phyloP scores from a whole-genome alignment of 2,113 vertebrate genomes.

The Aptenodytes patagonicus region DNA sequence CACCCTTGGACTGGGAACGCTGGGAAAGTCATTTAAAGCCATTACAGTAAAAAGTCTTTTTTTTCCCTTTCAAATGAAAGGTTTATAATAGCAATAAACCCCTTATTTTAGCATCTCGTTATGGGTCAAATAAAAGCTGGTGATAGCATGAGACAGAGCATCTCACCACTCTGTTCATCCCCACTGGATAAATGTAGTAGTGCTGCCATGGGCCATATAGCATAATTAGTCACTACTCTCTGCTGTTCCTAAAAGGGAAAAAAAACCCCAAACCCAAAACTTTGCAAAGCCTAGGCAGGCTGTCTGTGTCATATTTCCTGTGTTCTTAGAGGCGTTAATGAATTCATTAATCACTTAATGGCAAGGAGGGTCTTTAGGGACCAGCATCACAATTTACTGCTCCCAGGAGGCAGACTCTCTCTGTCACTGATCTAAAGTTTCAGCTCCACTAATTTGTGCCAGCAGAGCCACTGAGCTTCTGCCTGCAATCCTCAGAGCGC shows the following conservation, averaged over 20 bases:
- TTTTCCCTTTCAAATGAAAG: conserved; percentile 35
- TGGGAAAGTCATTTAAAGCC: conserved; percentile 44
- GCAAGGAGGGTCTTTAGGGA: conserved; percentile 70
- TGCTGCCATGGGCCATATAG: conserved; percentile 52
- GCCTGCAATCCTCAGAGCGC: background rate
- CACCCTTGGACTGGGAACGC: background rate
- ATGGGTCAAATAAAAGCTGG: conserved; percentile 59
- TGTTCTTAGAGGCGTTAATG: conserved; percentile 74
- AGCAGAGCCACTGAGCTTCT: conserved; percentile 5
- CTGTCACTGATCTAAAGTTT: conserved; percentile 46
- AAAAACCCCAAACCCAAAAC: background rate
- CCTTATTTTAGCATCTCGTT: conserved; percentile 56
- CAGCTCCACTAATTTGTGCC: conserved; percentile 35
- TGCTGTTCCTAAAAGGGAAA: conserved; percentile 16
- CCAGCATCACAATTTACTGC: conserved; percentile 41
- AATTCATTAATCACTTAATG: conserved; percentile 83
- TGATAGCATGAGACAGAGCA: conserved; percentile 12
- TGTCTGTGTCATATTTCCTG: conserved; percentile 64
- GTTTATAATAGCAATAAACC: conserved; percentile 66
- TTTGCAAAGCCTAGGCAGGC: conserved; percentile 59
- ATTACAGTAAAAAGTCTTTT: conserved; percentile 3
- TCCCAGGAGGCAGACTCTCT: conserved; percentile 65
- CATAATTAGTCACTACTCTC: conserved; percentile 74
- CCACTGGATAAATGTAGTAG: conserved; percentile 65
- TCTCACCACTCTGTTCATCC: conserved; percentile 19